These are phyloP conservation scores for Mystacornis crossleyi DNA, from an alignment of 2,113 vertebrate species.

Conservation along the genomic window DNA sequence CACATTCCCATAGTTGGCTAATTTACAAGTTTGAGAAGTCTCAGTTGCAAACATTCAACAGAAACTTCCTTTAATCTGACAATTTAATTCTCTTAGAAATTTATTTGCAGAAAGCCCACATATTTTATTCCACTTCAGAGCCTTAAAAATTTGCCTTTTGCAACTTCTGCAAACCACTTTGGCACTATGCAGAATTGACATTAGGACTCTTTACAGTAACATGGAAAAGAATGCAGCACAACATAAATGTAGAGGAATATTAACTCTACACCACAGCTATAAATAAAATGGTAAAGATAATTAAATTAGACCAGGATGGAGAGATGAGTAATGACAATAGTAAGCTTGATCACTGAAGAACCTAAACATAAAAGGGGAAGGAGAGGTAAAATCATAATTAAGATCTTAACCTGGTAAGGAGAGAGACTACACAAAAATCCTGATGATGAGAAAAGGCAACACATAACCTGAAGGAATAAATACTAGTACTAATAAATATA, in stretches of 20 bases:
- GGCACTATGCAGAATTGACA: not conserved
- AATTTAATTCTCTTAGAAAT: constrained; percentile 26
- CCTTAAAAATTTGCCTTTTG: not conserved
- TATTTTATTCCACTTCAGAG: not conserved
- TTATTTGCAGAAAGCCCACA: not conserved
- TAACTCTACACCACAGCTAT: not conserved
- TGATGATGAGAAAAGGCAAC: not conserved
- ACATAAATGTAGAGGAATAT: not conserved
- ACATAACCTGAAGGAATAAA: not conserved
- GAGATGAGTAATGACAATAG: not conserved
- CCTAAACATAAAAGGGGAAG: not conserved
- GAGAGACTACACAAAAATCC: not conserved
- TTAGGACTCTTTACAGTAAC: not conserved
- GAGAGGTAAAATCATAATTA: not conserved
- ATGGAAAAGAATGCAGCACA: not conserved
- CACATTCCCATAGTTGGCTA: not conserved
- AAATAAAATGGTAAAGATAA: not conserved
- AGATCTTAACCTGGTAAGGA: not conserved
- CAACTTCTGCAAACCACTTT: not conserved
- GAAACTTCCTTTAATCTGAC: constrained; percentile 25
- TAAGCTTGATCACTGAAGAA: not conserved
- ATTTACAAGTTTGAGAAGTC: constrained; percentile 23
- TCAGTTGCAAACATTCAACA: not conserved
- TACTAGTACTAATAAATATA: not conserved
- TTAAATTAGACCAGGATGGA: not conserved